These are phyloP conservation scores for Erpornis zantholeuca DNA, from an alignment of 2,113 vertebrate genomes.

Conservation along the genomic window DNA sequence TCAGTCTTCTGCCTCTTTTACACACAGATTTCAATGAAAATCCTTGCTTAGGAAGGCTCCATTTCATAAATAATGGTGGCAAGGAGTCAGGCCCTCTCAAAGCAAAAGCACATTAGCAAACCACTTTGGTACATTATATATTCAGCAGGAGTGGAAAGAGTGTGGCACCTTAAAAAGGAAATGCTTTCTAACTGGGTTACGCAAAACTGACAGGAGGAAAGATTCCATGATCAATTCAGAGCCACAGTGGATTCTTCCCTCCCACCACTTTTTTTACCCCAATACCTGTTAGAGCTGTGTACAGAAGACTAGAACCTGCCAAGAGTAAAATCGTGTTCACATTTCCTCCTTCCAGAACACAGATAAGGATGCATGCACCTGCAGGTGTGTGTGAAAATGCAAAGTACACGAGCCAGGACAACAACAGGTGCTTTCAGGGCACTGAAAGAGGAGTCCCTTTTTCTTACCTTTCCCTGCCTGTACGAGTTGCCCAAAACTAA, in stretches of 20 bases:
- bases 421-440: not conserved
- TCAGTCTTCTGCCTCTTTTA: not conserved
- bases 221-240: not conserved
- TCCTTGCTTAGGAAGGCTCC: not conserved
- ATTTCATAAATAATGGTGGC: not conserved
- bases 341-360: not conserved
- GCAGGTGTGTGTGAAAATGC: not conserved
- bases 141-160: not conserved
- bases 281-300: not conserved
- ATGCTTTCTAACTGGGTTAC: not conserved
- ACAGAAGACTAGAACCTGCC: not conserved
- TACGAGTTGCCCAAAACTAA: not conserved
- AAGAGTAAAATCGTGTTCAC: not conserved
- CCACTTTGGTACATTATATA: not conserved
- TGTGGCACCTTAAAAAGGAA: not conserved
- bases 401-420: not conserved
- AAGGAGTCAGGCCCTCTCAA: not conserved
- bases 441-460: not conserved
- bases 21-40: not conserved
- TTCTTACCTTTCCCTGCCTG: not conserved
- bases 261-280: not conserved
- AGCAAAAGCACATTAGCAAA: conserved; percentile 7
- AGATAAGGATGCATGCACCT: not conserved
- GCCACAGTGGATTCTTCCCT: not conserved
- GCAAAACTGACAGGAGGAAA: not conserved